phyloP scores from a whole-genome alignment of 37 sponge, comb jelly and placozoan species.

The Tethya wilhelma region DNA sequence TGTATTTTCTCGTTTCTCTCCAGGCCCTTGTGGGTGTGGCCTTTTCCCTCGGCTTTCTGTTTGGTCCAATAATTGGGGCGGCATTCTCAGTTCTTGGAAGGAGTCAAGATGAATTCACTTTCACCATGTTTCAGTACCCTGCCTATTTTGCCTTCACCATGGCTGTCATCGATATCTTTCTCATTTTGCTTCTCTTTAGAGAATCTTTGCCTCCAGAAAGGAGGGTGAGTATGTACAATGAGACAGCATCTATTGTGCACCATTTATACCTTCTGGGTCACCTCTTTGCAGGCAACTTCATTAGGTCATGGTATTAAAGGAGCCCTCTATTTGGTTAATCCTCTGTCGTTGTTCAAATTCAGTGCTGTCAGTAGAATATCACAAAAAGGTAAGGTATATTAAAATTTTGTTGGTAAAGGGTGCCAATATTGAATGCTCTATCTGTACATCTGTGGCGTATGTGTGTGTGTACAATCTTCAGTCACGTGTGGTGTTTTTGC shows the following conservation, averaged over 20 bases:
- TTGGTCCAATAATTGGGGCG: slow-evolving; percentile 92
- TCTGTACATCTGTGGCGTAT: too few species aligned
- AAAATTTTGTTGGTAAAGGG: too few species aligned
- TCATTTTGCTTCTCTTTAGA: slow-evolving; percentile 47
- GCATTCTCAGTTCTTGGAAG: slow-evolving; percentile 70
- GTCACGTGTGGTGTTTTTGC: too few species aligned
- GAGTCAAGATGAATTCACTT: not conserved
- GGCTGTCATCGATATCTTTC: slow-evolving; percentile 45
- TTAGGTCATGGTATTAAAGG: slow-evolving; percentile 59
- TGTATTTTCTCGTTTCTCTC: not conserved
- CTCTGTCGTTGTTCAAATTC: slow-evolving; percentile 82
- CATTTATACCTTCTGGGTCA: not conserved
- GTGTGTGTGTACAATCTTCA: too few species aligned
- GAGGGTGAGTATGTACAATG: slow-evolving; percentile 47
- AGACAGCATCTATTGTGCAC: not conserved
- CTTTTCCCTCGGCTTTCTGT: slow-evolving; percentile 87
- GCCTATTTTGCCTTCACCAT: slow-evolving; percentile 80
- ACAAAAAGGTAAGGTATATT: slow-evolving; percentile 54
- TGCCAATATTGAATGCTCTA: too few species aligned
- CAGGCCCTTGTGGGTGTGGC: slow-evolving; percentile 86
- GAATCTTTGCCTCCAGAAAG: slow-evolving; percentile 76
- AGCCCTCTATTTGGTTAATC: slow-evolving; percentile 82
- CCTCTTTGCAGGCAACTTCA: slow-evolving; percentile 59
- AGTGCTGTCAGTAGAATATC: slow-evolving; percentile 59
- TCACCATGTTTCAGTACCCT: slow-evolving; percentile 79